Evolutionary conservation across 23 tunicate genomes (phyloP).

Genomic region (Oikopleura dioica): DNA sequence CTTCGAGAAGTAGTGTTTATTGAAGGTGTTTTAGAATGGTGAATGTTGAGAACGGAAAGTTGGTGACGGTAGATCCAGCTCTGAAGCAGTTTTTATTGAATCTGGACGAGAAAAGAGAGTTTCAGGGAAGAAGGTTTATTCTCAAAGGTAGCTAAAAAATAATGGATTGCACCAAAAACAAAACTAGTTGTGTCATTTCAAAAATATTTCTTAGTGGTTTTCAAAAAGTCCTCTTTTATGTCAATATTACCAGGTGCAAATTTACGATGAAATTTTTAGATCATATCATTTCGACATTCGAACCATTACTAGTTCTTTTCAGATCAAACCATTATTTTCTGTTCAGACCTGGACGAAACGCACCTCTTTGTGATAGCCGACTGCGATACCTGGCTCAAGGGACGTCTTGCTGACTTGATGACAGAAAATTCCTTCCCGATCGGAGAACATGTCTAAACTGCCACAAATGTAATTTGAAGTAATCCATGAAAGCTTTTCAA

Average conservation of each 20-base stretch:
- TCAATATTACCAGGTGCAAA: too few species aligned
- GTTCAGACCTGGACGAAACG: conserved; percentile 56
- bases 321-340: not conserved
- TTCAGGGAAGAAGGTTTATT: conserved; percentile 38
- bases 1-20: too few species aligned
- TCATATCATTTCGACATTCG: not conserved
- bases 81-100: conserved; percentile 72
- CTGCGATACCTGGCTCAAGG: not conserved
- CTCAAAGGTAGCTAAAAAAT: conserved; percentile 18
- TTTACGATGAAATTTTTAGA: too few species aligned
- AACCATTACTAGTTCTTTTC: not conserved
- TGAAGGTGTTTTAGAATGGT: conserved; percentile 28
- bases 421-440: not conserved
- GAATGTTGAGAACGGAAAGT: conserved; percentile 51
- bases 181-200: not conserved
- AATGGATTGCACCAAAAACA: not conserved
- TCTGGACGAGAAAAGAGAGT: conserved; percentile 32
- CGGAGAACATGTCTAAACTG: not conserved
- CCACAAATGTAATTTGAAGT: not conserved
- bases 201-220: not conserved
- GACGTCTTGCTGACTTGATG: not conserved
- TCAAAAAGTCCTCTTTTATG: too few species aligned
- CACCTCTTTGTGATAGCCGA: conserved; percentile 51
- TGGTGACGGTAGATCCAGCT: conserved; percentile 68
- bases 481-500: not conserved